Evolutionary conservation across 2,888 invertebrate species (phyloP).

Genomic region (Hydroisotoma schaefferi): DNA sequence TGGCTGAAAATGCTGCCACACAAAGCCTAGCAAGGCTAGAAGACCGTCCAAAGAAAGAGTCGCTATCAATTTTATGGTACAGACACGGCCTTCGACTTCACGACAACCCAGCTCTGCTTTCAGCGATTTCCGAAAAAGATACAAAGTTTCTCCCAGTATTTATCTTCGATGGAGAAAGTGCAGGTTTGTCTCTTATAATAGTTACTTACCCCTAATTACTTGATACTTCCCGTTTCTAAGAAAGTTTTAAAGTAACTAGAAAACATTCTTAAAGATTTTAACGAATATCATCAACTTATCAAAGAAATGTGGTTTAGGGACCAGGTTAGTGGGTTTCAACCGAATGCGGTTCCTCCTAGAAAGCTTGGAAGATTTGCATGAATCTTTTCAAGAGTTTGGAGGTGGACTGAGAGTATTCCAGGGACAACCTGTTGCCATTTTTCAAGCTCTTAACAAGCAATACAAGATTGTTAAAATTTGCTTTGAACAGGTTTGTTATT

Average conservation of each 20-base stretch:
- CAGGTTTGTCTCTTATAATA: conserved; percentile 58
- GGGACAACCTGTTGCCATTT: conserved; percentile 61
- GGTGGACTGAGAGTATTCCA: conserved; percentile 62
- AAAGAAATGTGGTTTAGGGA: no score
- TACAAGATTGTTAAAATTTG: conserved; percentile 55
- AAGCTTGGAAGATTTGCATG: conserved; percentile 63
- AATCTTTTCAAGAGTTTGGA: conserved; percentile 56
- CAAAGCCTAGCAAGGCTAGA: no score
- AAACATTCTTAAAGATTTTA: no score
- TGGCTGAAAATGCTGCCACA: no score
- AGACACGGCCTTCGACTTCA: conserved; percentile 67
- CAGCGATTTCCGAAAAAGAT: conserved; percentile 55
- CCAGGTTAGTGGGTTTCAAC: conserved; percentile 63
- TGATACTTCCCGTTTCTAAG: neutral
- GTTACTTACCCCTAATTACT: neutral
- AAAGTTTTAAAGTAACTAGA: neutral
- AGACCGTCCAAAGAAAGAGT: neutral
- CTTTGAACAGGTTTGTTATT: conserved; percentile 52
- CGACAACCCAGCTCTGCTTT: conserved; percentile 65
- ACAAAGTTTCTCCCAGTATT: conserved; percentile 62
- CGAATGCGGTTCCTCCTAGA: conserved; percentile 68
- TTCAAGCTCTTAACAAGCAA: conserved; percentile 61
- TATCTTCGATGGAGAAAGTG: conserved; percentile 71
- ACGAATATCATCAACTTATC: no score
- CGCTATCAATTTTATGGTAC: conserved; percentile 61